Evolutionary conservation across 2,888 invertebrate genomes (phyloP).

Genomic region (Eupithecia subumbrata): DNA sequence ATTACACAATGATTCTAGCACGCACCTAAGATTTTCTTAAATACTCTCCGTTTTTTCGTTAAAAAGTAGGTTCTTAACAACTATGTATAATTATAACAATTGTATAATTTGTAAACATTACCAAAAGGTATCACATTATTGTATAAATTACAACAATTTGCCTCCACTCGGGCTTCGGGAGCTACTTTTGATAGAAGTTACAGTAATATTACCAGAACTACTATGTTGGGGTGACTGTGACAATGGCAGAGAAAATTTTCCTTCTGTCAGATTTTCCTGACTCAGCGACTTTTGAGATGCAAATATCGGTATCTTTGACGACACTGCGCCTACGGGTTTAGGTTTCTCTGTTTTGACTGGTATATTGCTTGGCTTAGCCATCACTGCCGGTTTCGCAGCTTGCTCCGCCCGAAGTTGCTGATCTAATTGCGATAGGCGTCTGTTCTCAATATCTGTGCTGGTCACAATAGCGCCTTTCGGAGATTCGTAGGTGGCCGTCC

Average conservation of each 20-base stretch:
- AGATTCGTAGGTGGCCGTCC: constrained; percentile 86
- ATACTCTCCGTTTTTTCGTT: constrained; percentile 13
- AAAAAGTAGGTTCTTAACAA: constrained; percentile 28
- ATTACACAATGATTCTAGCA: constrained; percentile 20
- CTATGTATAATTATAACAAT: constrained; percentile 34
- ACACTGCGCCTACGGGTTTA: constrained; percentile 53
- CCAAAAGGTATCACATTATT: constrained; percentile 40
- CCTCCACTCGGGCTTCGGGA: constrained; percentile 83
- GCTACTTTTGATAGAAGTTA: constrained; percentile 86
- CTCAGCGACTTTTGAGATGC: constrained; percentile 78
- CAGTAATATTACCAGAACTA: constrained; percentile 80
- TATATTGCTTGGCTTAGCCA: constrained; percentile 77
- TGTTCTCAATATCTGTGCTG: constrained; percentile 81
- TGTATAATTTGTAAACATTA: constrained; percentile 43
- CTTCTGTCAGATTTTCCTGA: constrained; percentile 78
- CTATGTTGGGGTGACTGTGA: constrained; percentile 73
- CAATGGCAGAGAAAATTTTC: constrained; percentile 69
- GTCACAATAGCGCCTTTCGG: constrained; percentile 82
- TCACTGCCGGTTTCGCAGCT: constrained; percentile 68
- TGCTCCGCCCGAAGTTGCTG: constrained; percentile 70
- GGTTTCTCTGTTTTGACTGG: constrained; percentile 72
- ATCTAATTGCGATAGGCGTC: constrained; percentile 83
- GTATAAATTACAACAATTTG: constrained; percentile 54
- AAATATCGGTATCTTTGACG: constrained; percentile 82
- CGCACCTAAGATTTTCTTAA: constrained; percentile 23